Evolutionary conservation across 1,140 invertebrate genomes (phyloP).

Genomic region (Matsumurasca onukii): DNA sequence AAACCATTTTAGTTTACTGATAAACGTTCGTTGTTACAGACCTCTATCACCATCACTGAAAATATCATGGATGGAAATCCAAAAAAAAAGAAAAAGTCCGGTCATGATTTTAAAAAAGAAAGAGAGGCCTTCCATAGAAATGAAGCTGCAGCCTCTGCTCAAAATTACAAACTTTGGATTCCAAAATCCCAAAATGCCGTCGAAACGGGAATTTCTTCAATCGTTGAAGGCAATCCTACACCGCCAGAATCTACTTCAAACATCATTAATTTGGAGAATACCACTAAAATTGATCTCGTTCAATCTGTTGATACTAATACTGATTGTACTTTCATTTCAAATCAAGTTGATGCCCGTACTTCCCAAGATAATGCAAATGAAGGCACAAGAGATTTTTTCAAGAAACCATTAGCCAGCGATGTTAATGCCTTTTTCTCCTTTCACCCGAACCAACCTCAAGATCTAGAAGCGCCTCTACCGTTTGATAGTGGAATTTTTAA

Average conservation of each 20-base stretch:
- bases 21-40: too few species aligned
- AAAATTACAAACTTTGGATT: neutral
- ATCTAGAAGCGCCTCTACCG: neutral
- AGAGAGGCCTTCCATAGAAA: neutral
- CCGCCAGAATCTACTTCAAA: neutral
- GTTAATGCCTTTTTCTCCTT: neutral
- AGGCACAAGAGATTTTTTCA: neutral
- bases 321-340: neutral
- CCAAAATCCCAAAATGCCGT: neutral
- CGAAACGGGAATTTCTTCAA: neutral
- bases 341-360: neutral
- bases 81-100: neutral
- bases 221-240: neutral
- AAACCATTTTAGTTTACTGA: too few species aligned
- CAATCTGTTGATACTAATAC: neutral
- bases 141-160: neutral
- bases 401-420: neutral
- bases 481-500: neutral
- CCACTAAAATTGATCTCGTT: neutral
- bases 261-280: too few species aligned
- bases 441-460: neutral
- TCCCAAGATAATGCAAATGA: neutral
- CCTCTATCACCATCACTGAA: too few species aligned
- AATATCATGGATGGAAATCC: too few species aligned
- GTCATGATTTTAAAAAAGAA: neutral